Evolutionary conservation across 2,113 vertebrate genomes (phyloP).

Genomic region (Sinocyclocheilus rhinocerous): DNA sequence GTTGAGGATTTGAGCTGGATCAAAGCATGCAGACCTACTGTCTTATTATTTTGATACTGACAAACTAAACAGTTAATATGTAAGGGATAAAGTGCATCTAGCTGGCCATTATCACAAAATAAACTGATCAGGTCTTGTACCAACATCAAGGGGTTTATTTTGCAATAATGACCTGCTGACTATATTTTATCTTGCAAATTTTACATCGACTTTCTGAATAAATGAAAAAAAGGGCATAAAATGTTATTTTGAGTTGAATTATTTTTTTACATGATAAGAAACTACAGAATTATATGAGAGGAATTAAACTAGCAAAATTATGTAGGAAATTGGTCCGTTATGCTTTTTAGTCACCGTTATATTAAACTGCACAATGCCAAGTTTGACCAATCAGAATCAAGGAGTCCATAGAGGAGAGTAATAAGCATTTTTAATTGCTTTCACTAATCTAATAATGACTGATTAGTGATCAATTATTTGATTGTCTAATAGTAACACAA

Average conservation of each 20-base stretch:
- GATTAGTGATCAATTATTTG: neutral
- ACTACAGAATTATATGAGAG: neutral
- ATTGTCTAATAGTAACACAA: neutral
- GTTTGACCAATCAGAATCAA: neutral
- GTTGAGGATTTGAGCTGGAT: constrained; percentile 15
- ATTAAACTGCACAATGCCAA: neutral
- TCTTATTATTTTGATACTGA: neutral
- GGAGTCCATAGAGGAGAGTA: too few relatives aligned
- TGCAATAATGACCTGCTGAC: neutral
- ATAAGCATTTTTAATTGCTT: too few relatives aligned
- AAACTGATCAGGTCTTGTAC: neutral
- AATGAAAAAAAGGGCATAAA: neutral
- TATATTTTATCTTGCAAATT: neutral
- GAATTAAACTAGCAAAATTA: neutral
- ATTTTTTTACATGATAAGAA: neutral
- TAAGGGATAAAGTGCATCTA: neutral
- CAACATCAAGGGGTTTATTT: neutral
- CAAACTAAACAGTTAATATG: constrained; percentile 4
- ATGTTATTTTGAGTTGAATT: neutral
- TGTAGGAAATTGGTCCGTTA: neutral
- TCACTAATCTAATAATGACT: too few relatives aligned
- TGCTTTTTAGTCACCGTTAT: neutral
- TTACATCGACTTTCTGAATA: neutral
- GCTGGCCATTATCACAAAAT: neutral
- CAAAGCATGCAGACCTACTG: constrained; percentile 7